Evolutionary conservation across 2,113 vertebrate species (phyloP).

Genomic region (Cottus gobio): DNA sequence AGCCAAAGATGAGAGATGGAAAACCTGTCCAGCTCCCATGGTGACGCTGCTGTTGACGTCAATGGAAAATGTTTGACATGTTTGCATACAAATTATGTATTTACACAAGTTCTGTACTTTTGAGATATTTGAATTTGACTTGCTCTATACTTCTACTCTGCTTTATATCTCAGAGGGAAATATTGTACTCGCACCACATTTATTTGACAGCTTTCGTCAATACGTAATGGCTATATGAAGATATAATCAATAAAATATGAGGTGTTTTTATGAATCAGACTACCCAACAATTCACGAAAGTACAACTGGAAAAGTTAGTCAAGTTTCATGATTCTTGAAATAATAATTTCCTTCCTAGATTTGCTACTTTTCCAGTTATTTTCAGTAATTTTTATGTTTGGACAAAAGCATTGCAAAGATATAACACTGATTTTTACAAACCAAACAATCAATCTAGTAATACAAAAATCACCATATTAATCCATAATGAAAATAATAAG

Average conservation of each 20-base stretch:
- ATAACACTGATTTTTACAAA: too few species aligned
- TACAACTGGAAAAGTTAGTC: neutral
- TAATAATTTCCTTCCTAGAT: too few species aligned
- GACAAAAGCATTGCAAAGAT: too few species aligned
- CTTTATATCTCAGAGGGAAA: too few species aligned
- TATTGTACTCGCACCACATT: neutral
- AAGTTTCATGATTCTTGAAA: too few species aligned
- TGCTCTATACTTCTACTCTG: neutral
- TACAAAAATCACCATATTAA: too few species aligned
- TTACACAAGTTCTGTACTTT: neutral
- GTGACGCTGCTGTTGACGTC: neutral
- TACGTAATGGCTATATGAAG: neutral
- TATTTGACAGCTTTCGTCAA: neutral
- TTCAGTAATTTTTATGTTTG: too few species aligned
- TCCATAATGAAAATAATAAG: too few species aligned
- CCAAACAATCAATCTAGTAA: too few species aligned
- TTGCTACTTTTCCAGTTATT: too few species aligned
- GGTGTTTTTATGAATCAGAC: neutral
- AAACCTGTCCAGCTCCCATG: neutral
- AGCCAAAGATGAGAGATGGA: conserved; percentile 9
- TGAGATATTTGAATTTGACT: neutral
- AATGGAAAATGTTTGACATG: conserved; percentile 7
- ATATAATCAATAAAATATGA: neutral
- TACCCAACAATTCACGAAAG: neutral
- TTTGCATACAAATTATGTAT: neutral